Base-by-base conservation (phyloP, 2,888 invertebrate species). In the Hemicrepidius hirtus region DNA sequence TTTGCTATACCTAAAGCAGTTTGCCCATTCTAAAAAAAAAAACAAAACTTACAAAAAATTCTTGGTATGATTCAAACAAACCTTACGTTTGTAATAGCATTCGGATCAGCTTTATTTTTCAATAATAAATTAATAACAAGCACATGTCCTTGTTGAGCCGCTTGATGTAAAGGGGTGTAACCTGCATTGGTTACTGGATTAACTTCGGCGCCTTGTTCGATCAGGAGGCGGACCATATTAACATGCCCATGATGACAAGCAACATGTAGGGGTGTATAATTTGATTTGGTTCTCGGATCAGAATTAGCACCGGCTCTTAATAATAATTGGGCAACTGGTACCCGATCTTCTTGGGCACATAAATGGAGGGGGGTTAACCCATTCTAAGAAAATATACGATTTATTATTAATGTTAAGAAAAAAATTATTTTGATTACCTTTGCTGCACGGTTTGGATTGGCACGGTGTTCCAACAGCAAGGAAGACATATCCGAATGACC, bases 101-200 rank as follows among this genome's bases (percentile, higher is more conserved):
- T 97, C 3, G 99, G 99, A 84, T 97, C 95, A 0, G 98, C 98
- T 83, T 93, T 95, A 87, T 95, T 93, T 83, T 98, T 97, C 78
- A 99, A 88, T 44, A 99, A 89, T 63, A 98, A 89, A 82, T 95
- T 96, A 64, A 98, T 97, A 77, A 99, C 96, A 80, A 97, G 91
- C 0, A 97, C 96, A 87, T 99, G 99, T 0, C 98, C 98, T 87
- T 99, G 99, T 84, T 99, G 99, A 0, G 99, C 97, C 0, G 99
- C 99, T 85, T 99, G 98, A 88, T 99, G 99, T 12, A 99, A 89
- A 0, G 99, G 97, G 0, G 99, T 98, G 86, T 97, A 97, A 55
- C 95, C 95, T 69, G 93, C 91, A 7, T 91, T 90, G 0, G 95
- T 95, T 49, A 89, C 90, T 3, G 93, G 92, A 76, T 95, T 93